Evolutionary conservation across 1,140 invertebrate species (phyloP), one percentile per base, ranked within the genome.

Genomic region (Drosophila lacteicornis): DNA sequence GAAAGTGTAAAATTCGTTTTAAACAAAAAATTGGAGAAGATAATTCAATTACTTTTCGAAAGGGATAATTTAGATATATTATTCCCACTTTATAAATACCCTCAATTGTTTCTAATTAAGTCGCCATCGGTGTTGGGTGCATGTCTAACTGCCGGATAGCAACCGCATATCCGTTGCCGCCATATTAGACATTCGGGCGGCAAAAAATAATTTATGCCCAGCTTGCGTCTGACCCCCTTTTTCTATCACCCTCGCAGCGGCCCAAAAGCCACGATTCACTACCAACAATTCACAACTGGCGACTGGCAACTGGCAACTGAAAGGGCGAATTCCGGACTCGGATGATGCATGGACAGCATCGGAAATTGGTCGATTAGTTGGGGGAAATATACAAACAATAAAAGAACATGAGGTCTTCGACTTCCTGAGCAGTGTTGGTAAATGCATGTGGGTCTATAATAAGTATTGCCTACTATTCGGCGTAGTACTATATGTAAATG

Each of bases 191-290:
- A 63, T 83, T 63, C 46, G 76, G 77, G 77, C 51, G 70, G 60
- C 74, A 75, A 90, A 85, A 81, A 81, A 88, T 88, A 90, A 88
- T 88, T 84, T 90, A 88, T 90, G 74, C 84, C 63, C 40, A 46
- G 13, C 49, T 45, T 68, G 9, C 17, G 40, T 56, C 63, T 70
- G 62, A 36, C 40, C 63, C 49, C 62, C 33, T 57, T 42, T 36
- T 30, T 36, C 8, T 43, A n/a, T 12, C 22, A 12, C 11, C 25
- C 15, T 15, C 40, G 5, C 2, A 22, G 38, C 55, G 17, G 22
- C 60, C 36, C n/a, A 22, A n/a, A 25, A 40, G 36, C 19, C 19
- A 40, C 19, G 36, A n/a, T 40, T 56, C 13, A 40, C 19, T 40
- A 3, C 58, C 22, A 53, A 30, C 19, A 68, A 12, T 65, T 49